A percentile compares a stretch with the other conserved stretches of the same genome.
These are phyloP conservation scores for Tetramorium simillimum DNA, from an alignment of 1,140 invertebrate species.

Conservation along the genomic window DNA sequence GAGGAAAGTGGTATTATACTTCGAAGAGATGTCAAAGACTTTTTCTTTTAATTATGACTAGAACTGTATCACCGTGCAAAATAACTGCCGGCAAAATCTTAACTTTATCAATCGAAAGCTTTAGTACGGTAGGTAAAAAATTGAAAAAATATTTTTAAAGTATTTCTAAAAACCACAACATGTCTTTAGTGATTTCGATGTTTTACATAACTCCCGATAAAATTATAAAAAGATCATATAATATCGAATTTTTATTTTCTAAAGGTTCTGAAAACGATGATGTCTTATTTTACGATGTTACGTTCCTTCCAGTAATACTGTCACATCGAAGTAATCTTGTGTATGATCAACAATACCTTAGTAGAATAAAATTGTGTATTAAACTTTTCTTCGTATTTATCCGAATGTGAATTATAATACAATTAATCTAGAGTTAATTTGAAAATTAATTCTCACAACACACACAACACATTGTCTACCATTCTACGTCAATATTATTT, in stretches of 20 bases:
- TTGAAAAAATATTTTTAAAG: not conserved
- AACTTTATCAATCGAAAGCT: constrained; percentile 33
- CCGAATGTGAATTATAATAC: not conserved
- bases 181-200: not conserved
- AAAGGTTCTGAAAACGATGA: constrained; percentile 44
- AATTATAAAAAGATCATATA: not conserved
- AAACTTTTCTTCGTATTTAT: not conserved
- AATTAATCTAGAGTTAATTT: not conserved
- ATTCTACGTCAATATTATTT: not conserved
- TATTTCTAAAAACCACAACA: not conserved
- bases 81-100: constrained; percentile 31
- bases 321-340: not conserved
- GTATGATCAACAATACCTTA: constrained; percentile 15
- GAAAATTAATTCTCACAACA: not conserved
- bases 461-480: not conserved
- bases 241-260: not conserved
- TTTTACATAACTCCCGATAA: not conserved
- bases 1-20: constrained; percentile 30
- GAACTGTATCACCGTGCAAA: constrained; percentile 25
- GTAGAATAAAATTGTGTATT: not conserved
- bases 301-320: constrained; percentile 26
- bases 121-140: constrained; percentile 7
- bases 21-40: constrained; percentile 30
- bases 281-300: constrained; percentile 45
- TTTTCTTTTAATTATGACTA: constrained; percentile 42